Evolutionary conservation across 2,888 invertebrate species (phyloP).

Genomic region (Lasioglossum villosulum): DNA sequence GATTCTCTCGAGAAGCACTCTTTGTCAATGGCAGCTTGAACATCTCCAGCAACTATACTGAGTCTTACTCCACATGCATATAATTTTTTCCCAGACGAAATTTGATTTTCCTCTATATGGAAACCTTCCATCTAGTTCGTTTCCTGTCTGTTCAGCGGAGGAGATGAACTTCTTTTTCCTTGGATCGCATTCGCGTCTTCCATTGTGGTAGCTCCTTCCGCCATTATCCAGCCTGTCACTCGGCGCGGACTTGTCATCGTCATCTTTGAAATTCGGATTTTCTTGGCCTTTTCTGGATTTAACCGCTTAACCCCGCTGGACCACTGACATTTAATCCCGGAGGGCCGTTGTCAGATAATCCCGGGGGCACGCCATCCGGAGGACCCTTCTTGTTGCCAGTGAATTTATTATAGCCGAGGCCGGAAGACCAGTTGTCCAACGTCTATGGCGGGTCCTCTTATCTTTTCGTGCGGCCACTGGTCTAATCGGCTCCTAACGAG

Average conservation of each 20-base stretch:
- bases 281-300: constrained; percentile 25
- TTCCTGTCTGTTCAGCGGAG: constrained; percentile 1
- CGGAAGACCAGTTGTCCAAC: constrained; percentile 23
- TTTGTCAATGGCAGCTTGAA: background rate
- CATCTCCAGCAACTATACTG: background rate
- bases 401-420: constrained; percentile 12
- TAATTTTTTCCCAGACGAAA: background rate
- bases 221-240: background rate
- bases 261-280: constrained; percentile 7
- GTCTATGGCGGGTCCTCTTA: constrained; percentile 22
- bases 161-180: background rate
- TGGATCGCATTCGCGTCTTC: background rate
- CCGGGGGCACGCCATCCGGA: constrained; percentile 46
- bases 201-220: background rate
- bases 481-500: constrained; percentile 15
- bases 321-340: constrained; percentile 32
- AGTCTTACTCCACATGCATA: background rate
- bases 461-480: background rate
- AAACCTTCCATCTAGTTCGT: constrained; percentile 6
- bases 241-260: background rate
- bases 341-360: constrained; percentile 25
- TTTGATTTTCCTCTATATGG: constrained; percentile 2
- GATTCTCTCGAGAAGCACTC: background rate
- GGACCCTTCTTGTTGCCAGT: constrained; percentile 37
- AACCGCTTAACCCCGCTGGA: constrained; percentile 11